Evolutionary conservation across 1,140 invertebrate genomes (phyloP), one percentile per base, ranked within the genome.

Genomic region (Aphaenogaster floridana): DNA sequence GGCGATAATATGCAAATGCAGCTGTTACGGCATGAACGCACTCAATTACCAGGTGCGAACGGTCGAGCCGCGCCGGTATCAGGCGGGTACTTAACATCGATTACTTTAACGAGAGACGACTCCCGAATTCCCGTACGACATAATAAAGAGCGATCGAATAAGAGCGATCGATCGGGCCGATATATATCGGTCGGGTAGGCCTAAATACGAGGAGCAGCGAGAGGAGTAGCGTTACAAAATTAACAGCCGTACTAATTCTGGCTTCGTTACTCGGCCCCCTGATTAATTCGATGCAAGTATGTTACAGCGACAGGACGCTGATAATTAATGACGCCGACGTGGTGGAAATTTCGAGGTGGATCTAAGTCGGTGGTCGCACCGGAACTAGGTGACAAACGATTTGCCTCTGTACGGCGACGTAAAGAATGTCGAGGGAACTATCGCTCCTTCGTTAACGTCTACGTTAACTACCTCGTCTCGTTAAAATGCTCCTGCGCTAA

Each of bases 1-100:
- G 69, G 80, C 71, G 80, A 84, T 84, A 84, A 84, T 84, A 84
- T 84, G 80, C 69, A 84, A 84, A 84, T 84, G 80, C 69, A 76
- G 69, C 57, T 76, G 54, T 84, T 84, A 61, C 80, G 69, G 80
- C 80, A 84, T 76, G 54, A 84, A 84, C 69, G 69, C 80, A 84
- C 80, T 84, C 80, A 76, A 84, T 84, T 84, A 84, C 69, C 80
- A 76, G 69, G 80, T 84, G 80, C 80, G 80, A 84, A 84, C 80
- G 57, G 69, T 76, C 69, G 80, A 17, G n/a, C 34, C 34, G 79
- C 15, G 64, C 66, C 54, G 54, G 42, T 74, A 74, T 84, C 80
- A 72, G 54, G 17, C 54, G 80, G 42, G 34, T 54, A 84, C 69
- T 84, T 84, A 61, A 74, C 69, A 76, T 84, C 80, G 80, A 76